These are phyloP conservation scores for Monochamus saltuarius DNA, from an alignment of 1,140 invertebrate genomes.

Conservation along the genomic window DNA sequence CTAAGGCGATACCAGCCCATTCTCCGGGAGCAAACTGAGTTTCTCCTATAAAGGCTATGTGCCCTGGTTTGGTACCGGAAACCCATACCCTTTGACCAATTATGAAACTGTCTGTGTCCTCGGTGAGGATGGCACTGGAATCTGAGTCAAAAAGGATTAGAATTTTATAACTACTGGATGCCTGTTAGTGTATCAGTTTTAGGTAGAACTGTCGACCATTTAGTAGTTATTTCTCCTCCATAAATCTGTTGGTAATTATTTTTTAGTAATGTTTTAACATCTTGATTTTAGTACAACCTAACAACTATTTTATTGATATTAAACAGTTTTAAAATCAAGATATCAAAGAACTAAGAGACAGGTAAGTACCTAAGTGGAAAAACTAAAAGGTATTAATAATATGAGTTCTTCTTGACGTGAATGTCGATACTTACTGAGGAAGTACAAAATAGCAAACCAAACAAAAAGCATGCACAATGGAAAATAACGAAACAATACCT, in stretches of 20 bases:
- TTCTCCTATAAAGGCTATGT: slow-evolving; percentile 97
- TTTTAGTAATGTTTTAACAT: neutral
- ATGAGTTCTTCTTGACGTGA: neutral
- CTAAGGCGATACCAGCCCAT: slow-evolving; percentile 96
- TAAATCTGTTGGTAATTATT: neutral
- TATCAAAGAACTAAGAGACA: too few relatives aligned
- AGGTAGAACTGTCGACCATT: neutral
- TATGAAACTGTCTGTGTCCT: slow-evolving; percentile 93
- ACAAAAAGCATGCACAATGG: neutral
- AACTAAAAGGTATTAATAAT: too few relatives aligned
- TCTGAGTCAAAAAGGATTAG: slow-evolving; percentile 56
- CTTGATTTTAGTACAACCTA: neutral
- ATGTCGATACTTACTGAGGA: neutral
- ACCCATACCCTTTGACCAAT: slow-evolving; percentile 95
- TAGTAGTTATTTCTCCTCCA: neutral
- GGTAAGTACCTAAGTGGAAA: too few relatives aligned
- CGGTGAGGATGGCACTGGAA: slow-evolving; percentile 80
- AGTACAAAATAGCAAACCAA: neutral
- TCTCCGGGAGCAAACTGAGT: slow-evolving; percentile 94
- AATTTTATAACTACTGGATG: neutral
- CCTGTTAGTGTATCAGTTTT: neutral
- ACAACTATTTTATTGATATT: too few relatives aligned
- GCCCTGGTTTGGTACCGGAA: slow-evolving; percentile 90
- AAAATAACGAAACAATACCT: slow-evolving; percentile 55
- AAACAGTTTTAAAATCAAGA: too few relatives aligned